These are phyloP conservation scores for Drosophila malerkotliana DNA, from an alignment of 1,140 invertebrate species.

Conservation along the genomic window DNA sequence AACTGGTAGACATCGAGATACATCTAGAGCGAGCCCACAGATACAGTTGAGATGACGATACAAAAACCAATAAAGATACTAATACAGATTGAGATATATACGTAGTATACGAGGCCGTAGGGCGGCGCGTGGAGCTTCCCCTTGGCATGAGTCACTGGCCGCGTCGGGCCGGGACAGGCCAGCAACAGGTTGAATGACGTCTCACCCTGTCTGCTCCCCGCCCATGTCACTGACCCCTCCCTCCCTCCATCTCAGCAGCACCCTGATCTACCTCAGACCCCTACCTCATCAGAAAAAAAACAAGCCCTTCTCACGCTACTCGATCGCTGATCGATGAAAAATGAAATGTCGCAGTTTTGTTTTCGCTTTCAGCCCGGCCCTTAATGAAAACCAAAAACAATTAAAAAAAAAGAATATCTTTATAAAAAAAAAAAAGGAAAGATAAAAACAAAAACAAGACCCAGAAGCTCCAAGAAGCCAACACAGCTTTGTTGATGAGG, in stretches of 20 bases:
- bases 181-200: constrained; percentile 62
- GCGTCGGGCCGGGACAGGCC: not conserved
- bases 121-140: constrained; percentile 27
- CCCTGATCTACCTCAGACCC: not conserved
- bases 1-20: constrained; percentile 6
- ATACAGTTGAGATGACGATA: not conserved
- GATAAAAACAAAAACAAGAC: not conserved
- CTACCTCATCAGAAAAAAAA: not conserved
- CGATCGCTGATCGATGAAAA: constrained; percentile 38
- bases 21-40: constrained; percentile 3
- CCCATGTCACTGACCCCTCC: not conserved
- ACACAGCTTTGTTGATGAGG: constrained; percentile 23
- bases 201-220: constrained; percentile 1
- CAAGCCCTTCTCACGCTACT: constrained; percentile 7
- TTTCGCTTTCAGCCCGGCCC: constrained; percentile 62
- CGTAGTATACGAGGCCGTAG: constrained; percentile 15
- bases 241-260: not conserved
- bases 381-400: constrained; percentile 31
- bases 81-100: constrained; percentile 23
- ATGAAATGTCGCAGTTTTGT: constrained; percentile 68
- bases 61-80: constrained; percentile 12
- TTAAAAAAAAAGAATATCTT: not conserved
- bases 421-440: constrained; percentile 12
- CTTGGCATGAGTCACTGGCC: constrained; percentile 40
- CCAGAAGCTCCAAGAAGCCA: constrained; percentile 4